Evolutionary conservation across 2,113 vertebrate species (phyloP).

Genomic region (Sminthopsis crassicaudata): DNA sequence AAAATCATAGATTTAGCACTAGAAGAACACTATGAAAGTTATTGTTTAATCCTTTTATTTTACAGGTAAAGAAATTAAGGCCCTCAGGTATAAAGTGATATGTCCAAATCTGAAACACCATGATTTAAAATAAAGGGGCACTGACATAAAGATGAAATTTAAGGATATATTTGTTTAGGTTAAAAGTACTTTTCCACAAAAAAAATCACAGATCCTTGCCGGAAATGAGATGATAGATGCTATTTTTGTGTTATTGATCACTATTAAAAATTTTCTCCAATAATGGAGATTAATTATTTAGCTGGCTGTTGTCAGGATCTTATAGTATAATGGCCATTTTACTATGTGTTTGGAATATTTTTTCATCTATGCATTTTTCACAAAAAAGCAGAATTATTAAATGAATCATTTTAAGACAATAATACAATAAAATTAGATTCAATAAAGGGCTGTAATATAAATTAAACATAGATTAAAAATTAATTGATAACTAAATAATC

Average conservation of each 20-base stretch:
- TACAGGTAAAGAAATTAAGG: neutral
- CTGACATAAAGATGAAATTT: neutral
- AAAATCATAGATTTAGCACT: neutral
- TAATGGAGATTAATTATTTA: constrained; percentile 38
- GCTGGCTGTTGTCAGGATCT: neutral
- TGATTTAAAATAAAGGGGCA: no score
- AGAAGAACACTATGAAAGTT: neutral
- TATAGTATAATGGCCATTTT: constrained; percentile 39
- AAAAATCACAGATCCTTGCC: neutral
- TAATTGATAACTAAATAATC: neutral
- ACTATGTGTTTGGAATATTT: neutral
- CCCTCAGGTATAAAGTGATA: neutral
- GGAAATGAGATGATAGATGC: constrained; percentile 30
- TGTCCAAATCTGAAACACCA: neutral
- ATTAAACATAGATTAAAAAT: neutral
- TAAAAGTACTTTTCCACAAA: neutral
- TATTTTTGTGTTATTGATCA: constrained; percentile 22
- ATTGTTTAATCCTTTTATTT: neutral
- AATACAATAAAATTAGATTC: neutral
- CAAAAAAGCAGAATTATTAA: neutral
- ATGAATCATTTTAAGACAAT: neutral
- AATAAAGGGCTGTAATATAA: neutral
- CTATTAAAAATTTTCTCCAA: constrained; percentile 7
- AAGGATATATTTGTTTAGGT: neutral
- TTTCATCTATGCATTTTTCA: neutral